Evolutionary conservation across 2,888 invertebrate genomes (phyloP), one percentile per base, ranked within the genome.

Genomic region (Synanthedon myopaeformis): DNA sequence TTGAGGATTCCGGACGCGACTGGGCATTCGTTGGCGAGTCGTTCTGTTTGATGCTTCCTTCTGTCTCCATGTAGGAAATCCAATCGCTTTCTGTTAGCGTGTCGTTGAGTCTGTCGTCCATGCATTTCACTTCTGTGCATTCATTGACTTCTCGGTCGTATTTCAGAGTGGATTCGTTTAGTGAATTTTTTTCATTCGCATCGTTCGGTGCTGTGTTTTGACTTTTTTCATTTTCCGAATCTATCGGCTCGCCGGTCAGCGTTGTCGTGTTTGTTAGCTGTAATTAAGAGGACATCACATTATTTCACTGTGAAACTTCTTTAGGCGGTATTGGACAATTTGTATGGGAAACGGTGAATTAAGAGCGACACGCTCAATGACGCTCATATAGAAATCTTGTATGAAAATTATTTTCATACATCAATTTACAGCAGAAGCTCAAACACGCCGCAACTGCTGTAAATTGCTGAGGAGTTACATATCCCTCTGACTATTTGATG

Each of bases 201-300:
- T 12, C 8, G n/a, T 13, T 23, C 45, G 14, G 8, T 41, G 49
- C 10, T 3, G 45, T 51, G 28, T 49, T 54, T 4, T 52, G 51
- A 6, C 3, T 8, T 11, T 70, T 72, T 5, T 82, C 83, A 0
- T 79, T 75, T 45, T 81, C 82, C 0, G 68, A 58, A 3, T 65
- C 65, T 5, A 73, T 70, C 0, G 79, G 77, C 23, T 79, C 79
- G 60, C 79, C 80, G 58, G 74, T 76, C n/a, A 64, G 59, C 54
- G 74, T 77, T 5, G 74, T 72, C 1, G 72, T 69, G 58, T 77
- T 82, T 17, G 84, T 82, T 42, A 83, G 57, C 86, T 86, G 75
- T 19, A 77, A 57, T 49, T 13, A 5, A 13, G 42, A 42, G 42
- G 11, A 23, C 23, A 23, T 23, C 23, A 4, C 23, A 23, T 23